These are phyloP conservation scores for Chaetodon trifascialis DNA, from an alignment of 2,113 vertebrate species.

Conservation along the genomic window DNA sequence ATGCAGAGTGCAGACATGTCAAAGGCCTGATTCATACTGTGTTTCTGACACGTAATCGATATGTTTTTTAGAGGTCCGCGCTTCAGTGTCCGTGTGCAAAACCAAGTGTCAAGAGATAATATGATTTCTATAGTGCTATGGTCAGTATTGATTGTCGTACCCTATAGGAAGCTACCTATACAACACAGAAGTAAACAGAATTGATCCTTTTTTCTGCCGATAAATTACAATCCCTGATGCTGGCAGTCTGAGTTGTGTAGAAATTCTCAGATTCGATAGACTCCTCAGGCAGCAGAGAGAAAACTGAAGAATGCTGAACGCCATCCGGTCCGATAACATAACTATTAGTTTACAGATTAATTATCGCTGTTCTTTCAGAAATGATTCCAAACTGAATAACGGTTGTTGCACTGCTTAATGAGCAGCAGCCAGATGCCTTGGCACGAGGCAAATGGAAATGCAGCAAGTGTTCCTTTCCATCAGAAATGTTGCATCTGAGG, in stretches of 20 bases:
- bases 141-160: conserved; percentile 48
- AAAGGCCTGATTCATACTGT: conserved; percentile 47
- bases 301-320: not conserved
- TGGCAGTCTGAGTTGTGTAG: not conserved
- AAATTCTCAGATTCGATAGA: conserved; percentile 4
- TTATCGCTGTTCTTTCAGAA: conserved; percentile 38
- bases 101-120: conserved; percentile 55
- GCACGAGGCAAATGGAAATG: conserved; percentile 1
- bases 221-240: conserved; percentile 9
- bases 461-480: conserved; percentile 12
- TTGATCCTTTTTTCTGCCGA: conserved; percentile 11
- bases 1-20: conserved; percentile 53
- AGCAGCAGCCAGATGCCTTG: conserved; percentile 43
- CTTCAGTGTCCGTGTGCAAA: conserved; percentile 58
- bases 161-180: conserved; percentile 13
- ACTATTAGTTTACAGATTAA: conserved; percentile 22
- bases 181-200: conserved; percentile 29
- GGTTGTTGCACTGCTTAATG: conserved; percentile 40
- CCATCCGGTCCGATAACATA: conserved; percentile 13
- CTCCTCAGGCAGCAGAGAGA: not conserved
- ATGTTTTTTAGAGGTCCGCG: conserved; percentile 63
- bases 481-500: conserved; percentile 12
- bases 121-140: conserved; percentile 41
- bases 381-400: conserved; percentile 30
- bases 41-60: conserved; percentile 72